Base-by-base conservation (phyloP, 1,140 invertebrate genomes). In the Chionoecetes opilio region DNA sequence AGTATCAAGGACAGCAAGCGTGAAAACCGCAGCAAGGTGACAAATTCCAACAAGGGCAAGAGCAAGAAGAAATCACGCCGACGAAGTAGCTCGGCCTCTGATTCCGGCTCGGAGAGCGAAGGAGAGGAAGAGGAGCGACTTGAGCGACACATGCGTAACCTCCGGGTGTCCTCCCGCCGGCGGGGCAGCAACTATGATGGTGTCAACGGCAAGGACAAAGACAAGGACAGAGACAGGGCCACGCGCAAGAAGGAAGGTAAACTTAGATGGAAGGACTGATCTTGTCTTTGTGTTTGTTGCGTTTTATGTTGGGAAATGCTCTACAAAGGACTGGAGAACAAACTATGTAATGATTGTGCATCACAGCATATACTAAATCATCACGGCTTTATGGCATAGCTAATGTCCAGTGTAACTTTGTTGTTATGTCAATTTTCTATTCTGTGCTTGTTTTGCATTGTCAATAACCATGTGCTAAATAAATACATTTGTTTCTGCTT, bases 181-280 rank as follows among this genome's bases (percentile, higher is more conserved):
- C 38, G 82, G 38, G 94, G 94, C 84, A 95, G 84, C 84, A 95
- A 96, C 91, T 95, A 95, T 38, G 96, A 96, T 41, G 95, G 96
- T n/a, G 82, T 88, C 96, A 95, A 90, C 94, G 35, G 85, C 84
- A 95, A 95, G 75, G 94, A 94, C 84, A 95, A 91, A 91, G 96
- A 96, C 82, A 96, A 91, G 90, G 95, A 95, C n/a, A 94, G 94
- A 94, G 96, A 96, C 82, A 96, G 93, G 95, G 85, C 82, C 85
- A 94, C 93, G n/a, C 96, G 94, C 91, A 96, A 95, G 89, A 95
- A 94, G 94, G 96, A 96, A 96, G 96, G 96, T 96, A 96, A 96
- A 94, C 96, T 94, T 94, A 94, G 95, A 84, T 94, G 94, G 92
- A 95, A 95, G 91, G 91, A 96, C 29, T 95, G 95, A 96, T 41